phyloP scores from a whole-genome alignment of 1,140 invertebrate species.

The Cyphomyrmex costatus region DNA sequence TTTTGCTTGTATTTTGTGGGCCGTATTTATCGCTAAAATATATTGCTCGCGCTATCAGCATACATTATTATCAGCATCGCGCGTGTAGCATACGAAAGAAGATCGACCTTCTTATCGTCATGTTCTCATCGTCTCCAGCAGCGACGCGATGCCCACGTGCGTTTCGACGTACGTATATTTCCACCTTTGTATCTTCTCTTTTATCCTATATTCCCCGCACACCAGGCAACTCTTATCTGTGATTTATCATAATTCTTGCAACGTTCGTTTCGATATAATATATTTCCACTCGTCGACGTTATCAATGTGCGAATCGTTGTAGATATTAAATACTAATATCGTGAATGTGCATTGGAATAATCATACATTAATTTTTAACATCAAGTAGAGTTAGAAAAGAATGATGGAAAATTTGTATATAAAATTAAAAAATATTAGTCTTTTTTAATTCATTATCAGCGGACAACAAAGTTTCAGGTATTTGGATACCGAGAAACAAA shows the following conservation, averaged over 20 bases:
- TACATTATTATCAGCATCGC: slow-evolving; percentile 62
- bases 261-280: neutral
- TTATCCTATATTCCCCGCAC: neutral
- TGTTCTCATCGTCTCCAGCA: slow-evolving; percentile 42
- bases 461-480: neutral
- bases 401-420: neutral
- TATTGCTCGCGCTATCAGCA: slow-evolving; percentile 56
- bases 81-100: slow-evolving; percentile 54
- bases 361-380: neutral
- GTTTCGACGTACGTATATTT: slow-evolving; percentile 27
- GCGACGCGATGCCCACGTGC: neutral
- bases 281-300: neutral
- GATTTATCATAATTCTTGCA: slow-evolving; percentile 42
- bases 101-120: slow-evolving; percentile 58
- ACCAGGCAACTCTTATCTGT: slow-evolving; percentile 25
- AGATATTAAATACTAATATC: neutral
- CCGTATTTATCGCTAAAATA: slow-evolving; percentile 58
- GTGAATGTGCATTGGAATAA: neutral
- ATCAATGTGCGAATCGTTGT: neutral
- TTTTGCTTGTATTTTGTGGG: slow-evolving; percentile 50
- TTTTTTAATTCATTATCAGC: neutral
- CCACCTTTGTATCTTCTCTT: slow-evolving; percentile 16
- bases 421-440: neutral
- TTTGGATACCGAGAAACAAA: slow-evolving; percentile 21
- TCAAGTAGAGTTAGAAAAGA: neutral